Evolutionary conservation across 2,113 vertebrate species (phyloP).

Genomic region (Psammodynastes pulverulentus): DNA sequence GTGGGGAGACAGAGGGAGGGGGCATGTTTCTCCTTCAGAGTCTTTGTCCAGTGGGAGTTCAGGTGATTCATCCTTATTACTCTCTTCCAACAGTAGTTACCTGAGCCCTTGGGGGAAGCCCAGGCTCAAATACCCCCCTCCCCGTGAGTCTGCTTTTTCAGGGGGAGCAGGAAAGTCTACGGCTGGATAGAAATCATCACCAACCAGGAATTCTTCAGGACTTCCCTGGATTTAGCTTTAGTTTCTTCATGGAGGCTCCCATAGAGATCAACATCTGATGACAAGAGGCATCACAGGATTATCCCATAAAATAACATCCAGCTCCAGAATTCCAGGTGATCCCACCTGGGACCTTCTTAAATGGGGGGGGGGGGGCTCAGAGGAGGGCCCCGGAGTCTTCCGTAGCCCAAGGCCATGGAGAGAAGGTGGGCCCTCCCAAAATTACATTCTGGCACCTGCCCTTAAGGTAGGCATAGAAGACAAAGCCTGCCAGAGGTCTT

Average conservation of each 20-base stretch:
- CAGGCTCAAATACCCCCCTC: background rate
- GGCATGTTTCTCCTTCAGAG: background rate
- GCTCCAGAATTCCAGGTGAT: background rate
- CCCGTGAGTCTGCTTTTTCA: background rate
- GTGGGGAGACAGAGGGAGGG: background rate
- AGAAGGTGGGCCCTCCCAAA: background rate
- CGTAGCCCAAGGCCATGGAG: background rate
- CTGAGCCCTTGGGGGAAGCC: background rate
- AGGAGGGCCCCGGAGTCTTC: background rate
- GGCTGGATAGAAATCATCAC: background rate
- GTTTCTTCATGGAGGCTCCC: background rate
- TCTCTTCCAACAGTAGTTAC: background rate
- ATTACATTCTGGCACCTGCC: background rate
- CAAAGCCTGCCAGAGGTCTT: background rate
- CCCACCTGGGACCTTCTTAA: background rate
- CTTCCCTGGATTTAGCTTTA: background rate
- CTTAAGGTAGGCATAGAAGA: background rate
- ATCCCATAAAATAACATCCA: background rate
- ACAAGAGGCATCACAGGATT: background rate
- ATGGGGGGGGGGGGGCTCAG: background rate
- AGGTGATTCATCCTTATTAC: background rate
- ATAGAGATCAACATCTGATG: background rate
- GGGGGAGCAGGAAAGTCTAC: background rate
- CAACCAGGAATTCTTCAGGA: background rate
- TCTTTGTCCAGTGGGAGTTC: background rate